Conservation (phyloP, 2,888 invertebrate species). For the Alloscopus bannaensis region DNA sequence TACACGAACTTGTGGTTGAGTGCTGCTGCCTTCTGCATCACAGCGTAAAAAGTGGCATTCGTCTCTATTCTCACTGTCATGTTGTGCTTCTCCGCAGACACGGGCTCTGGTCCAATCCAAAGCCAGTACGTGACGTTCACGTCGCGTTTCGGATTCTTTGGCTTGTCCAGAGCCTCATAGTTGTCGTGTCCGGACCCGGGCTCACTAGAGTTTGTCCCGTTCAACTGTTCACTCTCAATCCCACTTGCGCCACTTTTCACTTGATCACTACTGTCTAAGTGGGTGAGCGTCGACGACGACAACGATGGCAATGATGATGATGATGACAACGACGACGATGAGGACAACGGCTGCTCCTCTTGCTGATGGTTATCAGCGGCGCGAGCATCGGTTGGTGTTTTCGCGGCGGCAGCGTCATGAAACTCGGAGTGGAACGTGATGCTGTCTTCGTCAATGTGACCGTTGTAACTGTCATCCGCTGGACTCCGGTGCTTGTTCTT, state of each 20-base stretch:
- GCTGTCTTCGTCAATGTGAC: slow-evolving; percentile 59
- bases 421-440: slow-evolving; percentile 42
- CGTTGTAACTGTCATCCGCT: slow-evolving; percentile 67
- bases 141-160: slow-evolving; percentile 60
- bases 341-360: too few relatives aligned
- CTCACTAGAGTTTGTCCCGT: slow-evolving; percentile 42
- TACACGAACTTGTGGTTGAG: slow-evolving; percentile 64
- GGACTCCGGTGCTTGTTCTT: slow-evolving; percentile 75
- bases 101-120: slow-evolving; percentile 89
- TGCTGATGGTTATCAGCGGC: slow-evolving; percentile 26
- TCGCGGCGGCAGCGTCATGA: too few relatives aligned
- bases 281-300: slow-evolving; percentile 29
- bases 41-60: slow-evolving; percentile 81
- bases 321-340: too few relatives aligned
- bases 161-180: slow-evolving; percentile 23
- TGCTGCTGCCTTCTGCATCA: slow-evolving; percentile 87
- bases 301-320: too few relatives aligned
- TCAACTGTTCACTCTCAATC: slow-evolving; percentile 39
- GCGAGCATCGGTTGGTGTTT: slow-evolving; percentile 49
- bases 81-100: slow-evolving; percentile 85
- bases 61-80: slow-evolving; percentile 85
- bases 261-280: slow-evolving; percentile 43
- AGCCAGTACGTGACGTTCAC: slow-evolving; percentile 87
- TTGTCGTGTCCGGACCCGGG: slow-evolving; percentile 39
- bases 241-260: slow-evolving; percentile 44